Percentiles rank a stretch among this genome's conserved stretches.
These are phyloP conservation scores for Conger conger DNA, from an alignment of 2,113 vertebrate genomes.

Conservation along the genomic window DNA sequence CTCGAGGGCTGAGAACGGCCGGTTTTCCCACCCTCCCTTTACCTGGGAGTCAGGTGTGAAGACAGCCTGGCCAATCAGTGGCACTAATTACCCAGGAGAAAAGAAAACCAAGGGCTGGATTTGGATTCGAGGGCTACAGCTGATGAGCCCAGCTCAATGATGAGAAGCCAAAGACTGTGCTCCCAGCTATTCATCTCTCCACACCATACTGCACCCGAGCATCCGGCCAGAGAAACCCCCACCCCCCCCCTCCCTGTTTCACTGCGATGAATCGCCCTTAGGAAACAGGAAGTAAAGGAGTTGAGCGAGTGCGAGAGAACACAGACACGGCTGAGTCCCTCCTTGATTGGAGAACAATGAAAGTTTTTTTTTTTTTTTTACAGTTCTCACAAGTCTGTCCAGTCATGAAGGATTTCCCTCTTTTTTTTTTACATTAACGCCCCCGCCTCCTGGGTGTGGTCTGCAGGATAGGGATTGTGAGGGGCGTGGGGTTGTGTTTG, in stretches of 20 bases:
- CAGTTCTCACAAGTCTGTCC: background rate
- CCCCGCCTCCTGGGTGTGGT: background rate
- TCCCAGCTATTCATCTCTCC: too few species aligned
- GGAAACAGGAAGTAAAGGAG: conserved; percentile 29
- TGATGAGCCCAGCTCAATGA: too few species aligned
- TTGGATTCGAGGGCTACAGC: too few species aligned
- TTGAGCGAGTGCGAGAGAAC: conserved; percentile 19
- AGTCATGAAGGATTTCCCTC: background rate
- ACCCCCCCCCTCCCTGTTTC: too few species aligned
- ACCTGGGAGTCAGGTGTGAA: too few species aligned
- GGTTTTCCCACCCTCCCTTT: too few species aligned
- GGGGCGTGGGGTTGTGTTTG: background rate
- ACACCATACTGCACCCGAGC: background rate
- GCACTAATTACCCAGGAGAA: too few species aligned
- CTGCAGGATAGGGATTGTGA: background rate
- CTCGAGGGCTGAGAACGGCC: too few species aligned
- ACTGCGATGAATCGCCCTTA: background rate
- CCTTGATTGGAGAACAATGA: conserved; percentile 29
- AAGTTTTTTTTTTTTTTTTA: conserved; percentile 25
- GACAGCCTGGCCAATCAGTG: too few species aligned
- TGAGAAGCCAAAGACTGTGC: too few species aligned
- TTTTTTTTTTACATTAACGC: background rate
- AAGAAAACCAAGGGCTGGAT: too few species aligned
- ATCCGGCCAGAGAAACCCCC: background rate
- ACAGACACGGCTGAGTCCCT: background rate